phyloP scores from a whole-genome alignment of 2,888 invertebrate genomes.

The Idaea aversata region DNA sequence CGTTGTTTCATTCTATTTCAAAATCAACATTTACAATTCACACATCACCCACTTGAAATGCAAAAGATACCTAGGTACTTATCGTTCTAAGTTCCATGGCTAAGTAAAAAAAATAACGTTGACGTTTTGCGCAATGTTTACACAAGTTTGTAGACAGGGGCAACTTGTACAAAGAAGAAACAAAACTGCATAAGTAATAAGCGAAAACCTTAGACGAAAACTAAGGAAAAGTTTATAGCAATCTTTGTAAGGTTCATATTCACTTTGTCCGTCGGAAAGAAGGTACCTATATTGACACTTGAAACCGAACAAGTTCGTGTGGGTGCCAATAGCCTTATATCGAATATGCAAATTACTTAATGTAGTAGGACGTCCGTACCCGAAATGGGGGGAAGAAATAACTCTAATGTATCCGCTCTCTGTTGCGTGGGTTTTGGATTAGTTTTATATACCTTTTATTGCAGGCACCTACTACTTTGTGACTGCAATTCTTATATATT shows the following conservation, averaged over 20 bases:
- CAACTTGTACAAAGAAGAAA: not conserved
- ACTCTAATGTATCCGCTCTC: constrained; percentile 69
- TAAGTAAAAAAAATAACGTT: too few species aligned
- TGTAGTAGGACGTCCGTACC: constrained; percentile 72
- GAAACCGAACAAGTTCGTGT: constrained; percentile 41
- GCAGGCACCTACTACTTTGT: constrained; percentile 6
- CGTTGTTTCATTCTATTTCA: not conserved
- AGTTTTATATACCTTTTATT: constrained; percentile 36
- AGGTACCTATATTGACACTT: constrained; percentile 18
- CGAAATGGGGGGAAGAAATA: constrained; percentile 73
- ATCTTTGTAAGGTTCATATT: not conserved
- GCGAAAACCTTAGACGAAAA: not conserved
- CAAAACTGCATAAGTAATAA: not conserved
- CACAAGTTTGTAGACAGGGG: not conserved
- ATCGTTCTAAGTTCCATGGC: too few species aligned
- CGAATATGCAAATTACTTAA: constrained; percentile 64
- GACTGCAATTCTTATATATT: constrained; percentile 26
- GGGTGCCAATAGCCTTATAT: constrained; percentile 51
- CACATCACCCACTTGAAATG: too few species aligned
- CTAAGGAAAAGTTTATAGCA: not conserved
- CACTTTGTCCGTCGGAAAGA: not conserved
- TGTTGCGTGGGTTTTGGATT: constrained; percentile 54
- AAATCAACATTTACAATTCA: too few species aligned
- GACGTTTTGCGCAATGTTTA: too few species aligned
- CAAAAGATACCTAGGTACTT: not conserved